Evolutionary conservation across 2,888 invertebrate species (phyloP).

Genomic region (Mythimna ferrago): DNA sequence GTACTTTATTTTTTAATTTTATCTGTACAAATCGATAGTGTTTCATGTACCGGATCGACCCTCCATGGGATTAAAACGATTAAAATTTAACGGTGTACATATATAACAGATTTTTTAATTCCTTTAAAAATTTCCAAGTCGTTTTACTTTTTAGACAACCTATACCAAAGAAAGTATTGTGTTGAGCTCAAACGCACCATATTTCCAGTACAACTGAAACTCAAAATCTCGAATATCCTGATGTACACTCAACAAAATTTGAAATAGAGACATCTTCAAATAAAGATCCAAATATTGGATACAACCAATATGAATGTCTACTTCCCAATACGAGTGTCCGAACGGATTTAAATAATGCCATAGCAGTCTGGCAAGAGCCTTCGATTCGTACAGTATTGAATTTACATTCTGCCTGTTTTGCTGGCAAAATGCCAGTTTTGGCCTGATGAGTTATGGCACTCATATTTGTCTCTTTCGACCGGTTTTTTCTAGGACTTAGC

Average conservation of each 20-base stretch:
- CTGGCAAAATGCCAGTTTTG: slow-evolving; percentile 67
- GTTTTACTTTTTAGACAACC: too few species aligned
- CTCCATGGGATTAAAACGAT: too few species aligned
- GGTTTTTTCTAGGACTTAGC: slow-evolving; percentile 51
- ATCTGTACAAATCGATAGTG: too few species aligned
- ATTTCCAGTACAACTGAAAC: background rate
- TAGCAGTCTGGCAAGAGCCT: slow-evolving; percentile 59
- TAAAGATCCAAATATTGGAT: slow-evolving; percentile 35
- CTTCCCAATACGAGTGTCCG: slow-evolving; percentile 53
- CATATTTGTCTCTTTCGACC: slow-evolving; percentile 65
- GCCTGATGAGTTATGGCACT: slow-evolving; percentile 74
- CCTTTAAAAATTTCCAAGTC: too few species aligned
- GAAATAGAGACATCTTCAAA: slow-evolving; percentile 17
- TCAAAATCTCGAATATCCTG: background rate
- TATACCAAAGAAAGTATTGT: too few species aligned
- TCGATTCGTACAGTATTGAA: slow-evolving; percentile 73
- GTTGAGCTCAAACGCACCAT: background rate
- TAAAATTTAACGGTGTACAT: too few species aligned
- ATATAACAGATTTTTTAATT: too few species aligned
- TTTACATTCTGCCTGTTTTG: slow-evolving; percentile 73
- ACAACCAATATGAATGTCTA: slow-evolving; percentile 29
- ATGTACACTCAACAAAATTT: slow-evolving; percentile 9
- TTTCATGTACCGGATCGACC: too few species aligned
- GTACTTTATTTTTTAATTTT: too few species aligned
- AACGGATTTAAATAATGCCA: slow-evolving; percentile 68